Conservation (phyloP, 2,888 invertebrate species). For the Eumacrocentrus americanus region DNA sequence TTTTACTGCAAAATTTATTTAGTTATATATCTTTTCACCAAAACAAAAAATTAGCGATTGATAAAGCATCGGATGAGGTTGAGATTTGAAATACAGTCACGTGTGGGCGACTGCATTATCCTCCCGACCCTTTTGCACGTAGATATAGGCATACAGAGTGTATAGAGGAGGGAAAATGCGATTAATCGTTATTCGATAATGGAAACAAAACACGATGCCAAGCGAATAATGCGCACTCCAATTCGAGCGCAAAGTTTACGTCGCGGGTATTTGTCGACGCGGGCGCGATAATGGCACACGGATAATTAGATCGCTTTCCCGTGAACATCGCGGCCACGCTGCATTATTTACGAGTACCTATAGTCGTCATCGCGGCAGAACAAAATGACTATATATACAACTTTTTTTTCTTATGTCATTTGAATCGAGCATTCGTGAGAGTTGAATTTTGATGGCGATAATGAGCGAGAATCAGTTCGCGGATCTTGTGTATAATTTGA, state of each 20-base stretch:
- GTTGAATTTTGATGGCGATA: too few species aligned
- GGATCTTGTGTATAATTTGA: too few species aligned
- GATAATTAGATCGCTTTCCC: conserved; percentile 44
- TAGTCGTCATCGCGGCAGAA: too few species aligned
- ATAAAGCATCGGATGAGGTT: too few species aligned
- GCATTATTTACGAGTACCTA: too few species aligned
- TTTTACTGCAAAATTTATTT: background rate
- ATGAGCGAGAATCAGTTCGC: too few species aligned
- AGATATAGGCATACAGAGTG: conserved; percentile 8
- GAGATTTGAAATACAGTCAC: background rate
- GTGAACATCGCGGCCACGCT: conserved; percentile 20
- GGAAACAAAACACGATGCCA: conserved; percentile 46
- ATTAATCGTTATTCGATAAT: conserved; percentile 51
- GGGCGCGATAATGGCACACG: conserved; percentile 44
- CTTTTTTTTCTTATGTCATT: too few species aligned
- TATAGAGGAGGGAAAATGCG: conserved; percentile 38
- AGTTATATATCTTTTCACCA: background rate
- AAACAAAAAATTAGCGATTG: too few species aligned
- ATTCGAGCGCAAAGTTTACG: conserved; percentile 44
- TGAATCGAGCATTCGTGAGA: too few species aligned
- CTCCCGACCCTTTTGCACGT: background rate
- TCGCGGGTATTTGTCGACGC: conserved; percentile 40
- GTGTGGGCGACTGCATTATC: background rate
- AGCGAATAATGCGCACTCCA: conserved; percentile 43
- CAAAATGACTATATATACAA: too few species aligned